These are phyloP conservation scores for Lanius collurio DNA, from an alignment of 2,113 vertebrate species.

Conservation along the genomic window DNA sequence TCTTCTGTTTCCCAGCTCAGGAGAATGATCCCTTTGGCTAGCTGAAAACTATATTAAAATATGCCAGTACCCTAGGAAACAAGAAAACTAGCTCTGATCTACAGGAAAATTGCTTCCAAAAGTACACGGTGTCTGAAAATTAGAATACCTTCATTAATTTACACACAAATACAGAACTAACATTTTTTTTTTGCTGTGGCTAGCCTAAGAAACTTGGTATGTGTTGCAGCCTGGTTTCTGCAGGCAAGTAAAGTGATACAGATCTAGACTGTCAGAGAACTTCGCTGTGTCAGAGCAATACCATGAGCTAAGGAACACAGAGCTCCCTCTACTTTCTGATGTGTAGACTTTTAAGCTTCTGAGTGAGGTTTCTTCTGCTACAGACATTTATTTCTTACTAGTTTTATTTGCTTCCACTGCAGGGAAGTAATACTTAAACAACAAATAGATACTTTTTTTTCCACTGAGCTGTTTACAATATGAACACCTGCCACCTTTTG, in stretches of 20 bases:
- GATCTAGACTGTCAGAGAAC: background rate
- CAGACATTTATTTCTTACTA: background rate
- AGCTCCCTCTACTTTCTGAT: background rate
- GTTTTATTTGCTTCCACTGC: background rate
- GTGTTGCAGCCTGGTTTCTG: background rate
- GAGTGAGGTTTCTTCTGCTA: background rate
- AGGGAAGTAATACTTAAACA: background rate
- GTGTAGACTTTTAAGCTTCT: background rate
- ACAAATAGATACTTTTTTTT: background rate
- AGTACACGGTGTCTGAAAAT: background rate
- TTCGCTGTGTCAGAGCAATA: background rate
- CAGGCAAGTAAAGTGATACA: background rate
- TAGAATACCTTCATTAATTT: background rate
- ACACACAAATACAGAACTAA: background rate
- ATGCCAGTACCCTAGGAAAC: background rate
- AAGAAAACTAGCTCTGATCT: background rate
- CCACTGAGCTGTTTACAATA: background rate
- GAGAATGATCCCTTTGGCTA: background rate
- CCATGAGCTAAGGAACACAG: accelerated
- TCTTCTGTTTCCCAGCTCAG: background rate
- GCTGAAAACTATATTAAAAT: background rate
- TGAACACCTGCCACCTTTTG: background rate
- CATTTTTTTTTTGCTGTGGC: background rate
- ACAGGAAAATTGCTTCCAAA: background rate
- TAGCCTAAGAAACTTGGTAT: background rate